These are phyloP conservation scores for Pangasius krempfi DNA, from an alignment of 2,797 vertebrate species.

Conservation along the genomic window DNA sequence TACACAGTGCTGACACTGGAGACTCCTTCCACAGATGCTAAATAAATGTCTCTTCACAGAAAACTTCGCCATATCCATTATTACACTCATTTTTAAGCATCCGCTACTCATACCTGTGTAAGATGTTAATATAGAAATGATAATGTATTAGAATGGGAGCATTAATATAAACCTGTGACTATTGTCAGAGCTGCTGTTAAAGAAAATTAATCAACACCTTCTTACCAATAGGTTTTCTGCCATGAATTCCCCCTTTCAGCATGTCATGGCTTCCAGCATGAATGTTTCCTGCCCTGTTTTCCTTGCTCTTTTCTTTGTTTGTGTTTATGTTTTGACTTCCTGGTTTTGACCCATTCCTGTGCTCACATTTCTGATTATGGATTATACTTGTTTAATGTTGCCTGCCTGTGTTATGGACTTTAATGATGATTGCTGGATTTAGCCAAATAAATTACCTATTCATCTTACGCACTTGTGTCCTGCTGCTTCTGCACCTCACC, in stretches of 20 bases:
- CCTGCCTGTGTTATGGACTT: neutral
- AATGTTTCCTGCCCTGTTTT: neutral
- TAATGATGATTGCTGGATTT: neutral
- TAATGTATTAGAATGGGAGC: neutral
- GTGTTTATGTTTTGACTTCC: neutral
- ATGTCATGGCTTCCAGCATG: neutral
- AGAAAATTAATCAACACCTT: neutral
- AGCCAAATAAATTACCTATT: neutral
- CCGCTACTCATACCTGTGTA: neutral
- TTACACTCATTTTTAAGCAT: neutral
- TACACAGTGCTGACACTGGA: neutral
- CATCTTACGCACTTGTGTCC: neutral
- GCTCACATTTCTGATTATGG: neutral
- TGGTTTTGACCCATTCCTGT: neutral
- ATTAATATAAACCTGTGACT: neutral
- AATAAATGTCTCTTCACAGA: neutral
- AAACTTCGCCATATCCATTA: neutral
- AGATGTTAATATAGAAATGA: neutral
- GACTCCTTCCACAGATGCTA: too few species aligned
- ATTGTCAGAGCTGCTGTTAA: neutral
- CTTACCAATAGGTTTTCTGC: neutral
- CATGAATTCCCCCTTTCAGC: neutral
- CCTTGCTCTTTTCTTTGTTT: neutral
- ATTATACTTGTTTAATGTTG: neutral
- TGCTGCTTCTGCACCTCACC: neutral